These are phyloP conservation scores for western clawed frog (Xenopus tropicalis) DNA, from an alignment of 2,113 vertebrate species.

Conservation along the genomic window UCB_Xtro_10.0 CM004443.2:185520001-185520500, in stretches of 20 bases:
- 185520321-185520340: slow-evolving; percentile 35
- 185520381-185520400: slow-evolving; percentile 43
- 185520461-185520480: slow-evolving; percentile 60
- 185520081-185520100: too few species aligned
- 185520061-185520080: too few species aligned
- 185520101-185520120: too few species aligned
- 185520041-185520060: too few species aligned
- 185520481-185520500: slow-evolving; percentile 73
- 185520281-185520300: slow-evolving; percentile 16
- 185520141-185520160: too few species aligned
- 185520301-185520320: slow-evolving; percentile 6
- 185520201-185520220: slow-evolving; percentile 5
- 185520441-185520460: slow-evolving; percentile 55
- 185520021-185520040: too few species aligned
- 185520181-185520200: neutral
- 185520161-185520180: too few species aligned
- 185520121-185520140: too few species aligned
- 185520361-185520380: slow-evolving; percentile 3
- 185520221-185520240: slow-evolving; percentile 30
- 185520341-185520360: slow-evolving; percentile 27
- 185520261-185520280: slow-evolving; percentile 13
- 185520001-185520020: too few species aligned
- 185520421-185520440: slow-evolving; percentile 54
- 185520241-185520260: neutral
- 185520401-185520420: slow-evolving; percentile 55